Percentiles rank a stretch among this genome's conserved stretches.
These are phyloP conservation scores for Mellivora capensis DNA, from an alignment of 2,113 vertebrate species.

Conservation along the genomic window DNA sequence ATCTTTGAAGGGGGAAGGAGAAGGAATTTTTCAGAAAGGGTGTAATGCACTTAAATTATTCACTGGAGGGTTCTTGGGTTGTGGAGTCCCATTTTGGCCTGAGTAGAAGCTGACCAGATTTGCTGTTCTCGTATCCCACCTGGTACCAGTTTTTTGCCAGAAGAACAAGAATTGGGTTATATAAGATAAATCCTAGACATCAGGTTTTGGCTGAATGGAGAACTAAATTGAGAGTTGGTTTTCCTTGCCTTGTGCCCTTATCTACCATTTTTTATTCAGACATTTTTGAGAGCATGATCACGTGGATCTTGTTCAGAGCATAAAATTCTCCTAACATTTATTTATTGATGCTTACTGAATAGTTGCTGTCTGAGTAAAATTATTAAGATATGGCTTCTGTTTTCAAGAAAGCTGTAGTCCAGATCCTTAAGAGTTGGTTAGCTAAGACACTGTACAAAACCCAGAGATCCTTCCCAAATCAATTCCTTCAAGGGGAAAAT, in stretches of 20 bases:
- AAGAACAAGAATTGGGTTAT: background rate
- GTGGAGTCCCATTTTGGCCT: background rate
- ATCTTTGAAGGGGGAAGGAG: background rate
- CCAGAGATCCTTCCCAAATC: background rate
- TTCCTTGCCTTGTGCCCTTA: background rate
- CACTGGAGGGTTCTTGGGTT: background rate
- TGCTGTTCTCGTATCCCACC: background rate
- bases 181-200: background rate
- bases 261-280: slow-evolving; percentile 14
- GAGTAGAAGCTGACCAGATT: background rate
- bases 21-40: background rate
- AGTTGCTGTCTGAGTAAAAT: background rate
- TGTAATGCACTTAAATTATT: background rate
- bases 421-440: background rate
- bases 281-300: background rate
- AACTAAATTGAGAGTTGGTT: background rate
- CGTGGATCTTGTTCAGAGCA: background rate
- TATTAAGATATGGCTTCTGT: background rate
- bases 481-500: background rate
- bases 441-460: background rate
- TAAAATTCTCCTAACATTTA: slow-evolving; percentile 1
- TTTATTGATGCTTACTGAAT: background rate
- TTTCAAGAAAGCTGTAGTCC: slow-evolving; percentile 9
- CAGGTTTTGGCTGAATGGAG: background rate
- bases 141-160: background rate